Conservation (phyloP, 2,113 vertebrate species). For the Siniperca chuatsi region DNA sequence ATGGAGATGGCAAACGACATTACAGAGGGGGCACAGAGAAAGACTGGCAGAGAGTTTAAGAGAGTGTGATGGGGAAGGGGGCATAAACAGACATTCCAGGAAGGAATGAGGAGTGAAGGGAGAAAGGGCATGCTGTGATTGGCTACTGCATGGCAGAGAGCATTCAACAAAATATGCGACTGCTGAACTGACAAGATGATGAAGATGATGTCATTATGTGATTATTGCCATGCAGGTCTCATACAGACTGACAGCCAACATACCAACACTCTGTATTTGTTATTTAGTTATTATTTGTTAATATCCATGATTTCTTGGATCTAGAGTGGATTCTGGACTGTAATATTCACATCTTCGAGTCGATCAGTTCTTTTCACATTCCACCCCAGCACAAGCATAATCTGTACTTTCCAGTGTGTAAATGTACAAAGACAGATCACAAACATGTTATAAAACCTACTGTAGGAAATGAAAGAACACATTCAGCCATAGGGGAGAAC, state of each 20-base stretch:
- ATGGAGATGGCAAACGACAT: neutral
- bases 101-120: slow-evolving; percentile 34
- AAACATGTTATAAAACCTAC: slow-evolving; percentile 35
- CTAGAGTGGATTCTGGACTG: neutral
- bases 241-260: neutral
- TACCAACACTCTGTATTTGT: neutral
- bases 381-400: slow-evolving; percentile 5
- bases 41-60: slow-evolving; percentile 8
- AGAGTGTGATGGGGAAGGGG: neutral
- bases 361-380: neutral
- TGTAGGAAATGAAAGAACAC: slow-evolving; percentile 52
- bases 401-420: neutral
- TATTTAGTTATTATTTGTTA: neutral
- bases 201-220: slow-evolving; percentile 7
- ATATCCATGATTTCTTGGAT: neutral
- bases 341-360: neutral
- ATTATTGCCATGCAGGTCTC: neutral
- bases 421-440: neutral
- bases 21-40: neutral
- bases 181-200: slow-evolving; percentile 28
- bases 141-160: slow-evolving; percentile 4
- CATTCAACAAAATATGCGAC: slow-evolving; percentile 16
- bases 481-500: slow-evolving; percentile 35
- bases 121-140: slow-evolving; percentile 16
- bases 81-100: slow-evolving; percentile 20